Conservation (phyloP, 2,113 vertebrate genomes). For the Rhabdomys dilectus region DNA sequence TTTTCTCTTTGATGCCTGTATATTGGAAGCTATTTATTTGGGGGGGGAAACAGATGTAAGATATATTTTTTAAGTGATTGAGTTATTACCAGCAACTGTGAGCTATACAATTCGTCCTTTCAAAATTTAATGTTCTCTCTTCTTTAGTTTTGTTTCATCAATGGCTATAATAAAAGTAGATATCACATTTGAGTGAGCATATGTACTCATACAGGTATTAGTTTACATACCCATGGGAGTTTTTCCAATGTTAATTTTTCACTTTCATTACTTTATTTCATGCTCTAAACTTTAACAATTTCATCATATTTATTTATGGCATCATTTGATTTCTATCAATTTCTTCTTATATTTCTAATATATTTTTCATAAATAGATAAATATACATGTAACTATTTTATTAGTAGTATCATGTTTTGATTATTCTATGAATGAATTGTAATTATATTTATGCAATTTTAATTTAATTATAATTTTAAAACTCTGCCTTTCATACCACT, state of each 20-base stretch:
- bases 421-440: neutral
- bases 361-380: neutral
- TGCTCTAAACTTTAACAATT: slow-evolving; percentile 16
- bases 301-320: neutral
- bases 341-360: neutral
- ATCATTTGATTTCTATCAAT: neutral
- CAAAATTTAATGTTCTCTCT: neutral
- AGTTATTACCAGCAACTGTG: neutral
- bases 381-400: neutral
- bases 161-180: neutral
- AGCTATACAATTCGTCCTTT: neutral
- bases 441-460: no score
- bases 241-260: neutral
- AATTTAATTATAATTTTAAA: neutral
- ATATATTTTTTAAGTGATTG: neutral
- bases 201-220: neutral
- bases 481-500: neutral
- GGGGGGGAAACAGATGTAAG: neutral
- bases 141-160: neutral
- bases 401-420: neutral
- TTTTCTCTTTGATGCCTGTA: neutral
- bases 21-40: neutral
- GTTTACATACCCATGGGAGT: no score
- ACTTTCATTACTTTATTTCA: slow-evolving; percentile 50
- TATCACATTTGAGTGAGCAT: neutral